A percentile compares a stretch with the other conserved stretches of the same genome.
Evolutionary conservation across 2,888 invertebrate genomes (phyloP).

Genomic region (Cyclophora albipunctata): DNA sequence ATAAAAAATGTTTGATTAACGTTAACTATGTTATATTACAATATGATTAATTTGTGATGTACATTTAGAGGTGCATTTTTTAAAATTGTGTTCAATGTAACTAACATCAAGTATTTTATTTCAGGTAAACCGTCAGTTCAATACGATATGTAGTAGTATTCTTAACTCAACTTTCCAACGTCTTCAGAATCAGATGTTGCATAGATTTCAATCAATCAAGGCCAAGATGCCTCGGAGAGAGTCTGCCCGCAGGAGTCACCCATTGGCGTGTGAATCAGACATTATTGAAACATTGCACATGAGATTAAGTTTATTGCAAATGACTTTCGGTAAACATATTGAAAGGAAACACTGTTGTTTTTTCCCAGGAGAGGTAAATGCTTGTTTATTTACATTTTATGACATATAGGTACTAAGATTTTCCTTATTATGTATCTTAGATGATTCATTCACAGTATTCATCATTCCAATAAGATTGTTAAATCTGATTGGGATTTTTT

Average conservation of each 20-base stretch:
- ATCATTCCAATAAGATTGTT: neutral
- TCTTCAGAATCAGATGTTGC: conserved; percentile 88
- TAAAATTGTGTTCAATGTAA: too few species aligned
- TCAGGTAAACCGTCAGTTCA: conserved; percentile 88
- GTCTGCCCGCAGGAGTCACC: conserved; percentile 92
- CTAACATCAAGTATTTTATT: conserved; percentile 6
- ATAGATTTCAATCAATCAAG: conserved; percentile 90
- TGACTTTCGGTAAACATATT: conserved; percentile 96
- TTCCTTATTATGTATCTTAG: too few species aligned
- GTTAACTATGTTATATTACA: too few species aligned
- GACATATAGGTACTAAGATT: neutral
- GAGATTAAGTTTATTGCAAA: conserved; percentile 91
- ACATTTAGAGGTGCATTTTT: too few species aligned
- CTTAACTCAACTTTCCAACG: conserved; percentile 90
- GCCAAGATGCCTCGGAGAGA: conserved; percentile 93
- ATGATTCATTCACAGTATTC: too few species aligned
- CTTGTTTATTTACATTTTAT: conserved; percentile 1
- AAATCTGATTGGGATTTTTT: neutral
- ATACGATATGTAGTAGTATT: conserved; percentile 84
- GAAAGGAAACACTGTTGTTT: conserved; percentile 95
- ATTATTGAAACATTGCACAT: conserved; percentile 95
- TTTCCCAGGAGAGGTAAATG: conserved; percentile 91
- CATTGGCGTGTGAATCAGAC: conserved; percentile 92
- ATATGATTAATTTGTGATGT: too few species aligned
- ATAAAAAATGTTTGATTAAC: too few species aligned